A percentile compares a stretch with the other conserved stretches of the same genome.
Evolutionary conservation across 2,113 vertebrate genomes (phyloP).

Genomic region (Carassius carassius): DNA sequence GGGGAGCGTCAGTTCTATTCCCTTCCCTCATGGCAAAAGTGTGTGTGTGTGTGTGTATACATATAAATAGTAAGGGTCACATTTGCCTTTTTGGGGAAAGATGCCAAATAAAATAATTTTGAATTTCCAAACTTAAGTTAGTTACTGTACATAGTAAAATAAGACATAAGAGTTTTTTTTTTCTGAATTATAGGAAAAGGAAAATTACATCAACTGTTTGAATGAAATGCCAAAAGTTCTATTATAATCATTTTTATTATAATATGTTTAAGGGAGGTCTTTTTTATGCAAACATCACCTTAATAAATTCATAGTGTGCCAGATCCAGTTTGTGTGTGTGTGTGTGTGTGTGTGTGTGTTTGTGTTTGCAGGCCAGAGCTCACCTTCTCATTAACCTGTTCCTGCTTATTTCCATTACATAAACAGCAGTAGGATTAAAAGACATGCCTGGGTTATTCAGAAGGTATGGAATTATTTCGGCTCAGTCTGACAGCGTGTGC

Average conservation of each 20-base stretch:
- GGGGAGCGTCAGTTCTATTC: background rate
- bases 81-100: no score
- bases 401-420: slow-evolving; percentile 48
- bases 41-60: no score
- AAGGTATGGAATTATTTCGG: slow-evolving; percentile 73
- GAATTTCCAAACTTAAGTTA: no score
- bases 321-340: background rate
- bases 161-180: no score
- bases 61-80: no score
- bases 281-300: background rate
- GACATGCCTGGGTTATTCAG: slow-evolving; percentile 68
- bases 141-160: no score
- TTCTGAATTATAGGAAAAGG: no score
- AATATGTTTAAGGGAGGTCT: slow-evolving; percentile 1
- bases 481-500: slow-evolving; percentile 66
- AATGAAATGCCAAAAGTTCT: slow-evolving; percentile 28
- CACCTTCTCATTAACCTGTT: slow-evolving; percentile 49
- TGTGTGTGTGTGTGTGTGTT: slow-evolving; percentile 28
- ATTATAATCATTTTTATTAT: slow-evolving; percentile 29
- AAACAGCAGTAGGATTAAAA: slow-evolving; percentile 53
- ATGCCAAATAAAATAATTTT: no score
- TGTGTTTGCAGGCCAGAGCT: slow-evolving; percentile 15
- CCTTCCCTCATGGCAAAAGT: background rate
- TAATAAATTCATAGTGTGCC: slow-evolving; percentile 6
- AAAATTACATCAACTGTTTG: background rate